phyloP scores from a whole-genome alignment of 2,888 invertebrate genomes.

The Lissocephala sabroskyi region DNA sequence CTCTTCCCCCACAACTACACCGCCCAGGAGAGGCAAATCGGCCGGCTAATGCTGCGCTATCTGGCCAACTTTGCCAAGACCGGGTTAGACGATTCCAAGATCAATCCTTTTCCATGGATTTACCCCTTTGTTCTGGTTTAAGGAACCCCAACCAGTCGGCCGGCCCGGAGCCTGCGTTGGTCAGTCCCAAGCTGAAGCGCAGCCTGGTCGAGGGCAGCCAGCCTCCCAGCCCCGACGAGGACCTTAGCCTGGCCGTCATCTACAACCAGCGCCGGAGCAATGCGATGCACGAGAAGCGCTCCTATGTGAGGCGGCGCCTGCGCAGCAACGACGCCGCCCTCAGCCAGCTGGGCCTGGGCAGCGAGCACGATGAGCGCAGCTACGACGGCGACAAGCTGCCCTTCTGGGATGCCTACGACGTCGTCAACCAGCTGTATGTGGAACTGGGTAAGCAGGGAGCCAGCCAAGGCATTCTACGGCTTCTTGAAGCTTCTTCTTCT shows the following conservation, averaged over 20 bases:
- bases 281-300: constrained; percentile 63
- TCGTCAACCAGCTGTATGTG: constrained; percentile 91
- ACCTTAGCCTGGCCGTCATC: constrained; percentile 61
- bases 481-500: not conserved
- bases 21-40: constrained; percentile 82
- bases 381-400: constrained; percentile 73
- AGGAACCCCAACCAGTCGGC: constrained; percentile 69
- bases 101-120: not conserved
- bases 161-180: too few species aligned
- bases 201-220: constrained; percentile 15
- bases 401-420: constrained; percentile 92
- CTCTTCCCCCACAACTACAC: constrained; percentile 85
- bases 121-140: not conserved
- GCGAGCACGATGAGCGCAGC: constrained; percentile 39
- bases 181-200: too few species aligned
- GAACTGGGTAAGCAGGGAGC: constrained; percentile 77
- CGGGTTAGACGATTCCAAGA: constrained; percentile 81
- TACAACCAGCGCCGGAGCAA: constrained; percentile 66
- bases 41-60: constrained; percentile 86
- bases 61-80: constrained; percentile 89
- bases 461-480: too few species aligned
- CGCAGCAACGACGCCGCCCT: constrained; percentile 51
- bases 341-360: constrained; percentile 21
- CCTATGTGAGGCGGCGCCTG: constrained; percentile 47
- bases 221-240: constrained; percentile 30